Evolutionary conservation across 1,140 invertebrate species (phyloP), one percentile per base, ranked within the genome.

Genomic region (Steinernema khuongi): DNA sequence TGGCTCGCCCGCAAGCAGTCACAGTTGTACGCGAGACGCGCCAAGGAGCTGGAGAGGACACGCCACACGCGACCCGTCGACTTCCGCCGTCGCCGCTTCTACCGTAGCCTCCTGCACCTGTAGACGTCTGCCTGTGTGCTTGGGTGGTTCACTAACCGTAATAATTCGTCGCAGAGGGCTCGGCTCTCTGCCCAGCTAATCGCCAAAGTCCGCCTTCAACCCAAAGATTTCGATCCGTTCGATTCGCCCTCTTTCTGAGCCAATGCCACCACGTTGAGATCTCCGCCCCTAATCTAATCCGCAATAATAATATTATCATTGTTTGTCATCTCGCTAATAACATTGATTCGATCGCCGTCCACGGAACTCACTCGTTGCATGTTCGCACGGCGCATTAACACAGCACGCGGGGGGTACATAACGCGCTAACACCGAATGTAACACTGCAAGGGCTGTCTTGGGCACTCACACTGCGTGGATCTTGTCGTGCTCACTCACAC

Each of bases 111-210:
- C 50, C 50, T 60, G 11, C 50, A 22, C 19, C 11, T 60, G 4
- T 60, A 60, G 50, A 22, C 22, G 4, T 60, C 14, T 22, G 50
- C 50, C 14, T 60, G 50, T 60, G 11, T 60, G 50, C 50, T 60
- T 60, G 50, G 50, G 50, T 60, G 50, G 50, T 60, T 60, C 50
- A 60, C 50, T 60, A 60, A 60, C 50, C 50, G n/a, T n/a, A n/a
- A n/a, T n/a, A n/a, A 41, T 7, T n/a, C n/a, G 36, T 41, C 36
- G n/a, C 36, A 41, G 7, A 41, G 36, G 36, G 36, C 36, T 41
- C n/a, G n/a, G 7, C 36, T 11, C 36, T 41, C n/a, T n/a, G n/a
- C n/a, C n/a, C n/a, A n/a, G n/a, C n/a, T n/a, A n/a, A n/a, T n/a
- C n/a, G n/a, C n/a, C n/a, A n/a, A 41, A 41, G 36, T 41, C 36